Evolutionary conservation across 64 coral and sea anemone species (phyloP).

Genomic region (Exaiptasia diaphana): DNA sequence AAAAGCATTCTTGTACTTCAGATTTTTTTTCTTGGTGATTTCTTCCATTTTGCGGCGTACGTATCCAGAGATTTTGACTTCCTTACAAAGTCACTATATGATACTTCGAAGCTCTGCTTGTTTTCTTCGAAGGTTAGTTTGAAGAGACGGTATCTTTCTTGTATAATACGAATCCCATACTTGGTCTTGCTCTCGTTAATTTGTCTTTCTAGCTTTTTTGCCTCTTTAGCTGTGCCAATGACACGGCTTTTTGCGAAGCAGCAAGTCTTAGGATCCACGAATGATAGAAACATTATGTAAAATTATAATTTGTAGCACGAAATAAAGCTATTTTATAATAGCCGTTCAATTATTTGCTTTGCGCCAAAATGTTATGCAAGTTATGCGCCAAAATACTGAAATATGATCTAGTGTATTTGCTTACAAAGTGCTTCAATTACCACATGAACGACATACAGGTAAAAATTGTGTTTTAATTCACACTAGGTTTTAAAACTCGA

Average conservation of each 20-base stretch:
- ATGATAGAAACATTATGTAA: neutral
- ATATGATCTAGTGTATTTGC: no score
- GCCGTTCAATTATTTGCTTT: no score
- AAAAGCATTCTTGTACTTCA: neutral
- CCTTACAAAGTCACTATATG: neutral
- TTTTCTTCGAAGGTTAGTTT: neutral
- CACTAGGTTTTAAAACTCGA: no score
- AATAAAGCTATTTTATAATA: neutral
- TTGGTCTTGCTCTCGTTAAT: neutral
- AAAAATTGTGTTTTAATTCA: no score
- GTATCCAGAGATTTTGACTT: neutral
- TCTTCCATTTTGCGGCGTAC: neutral
- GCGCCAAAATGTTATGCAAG: no score
- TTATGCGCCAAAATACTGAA: no score
- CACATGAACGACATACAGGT: no score
- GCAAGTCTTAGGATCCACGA: neutral
- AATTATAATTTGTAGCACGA: neutral
- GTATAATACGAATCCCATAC: neutral
- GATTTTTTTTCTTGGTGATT: neutral
- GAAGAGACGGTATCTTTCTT: neutral
- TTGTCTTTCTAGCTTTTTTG: neutral
- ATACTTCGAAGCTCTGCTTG: neutral
- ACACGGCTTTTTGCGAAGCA: neutral
- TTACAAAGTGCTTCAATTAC: no score
- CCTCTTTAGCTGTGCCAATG: neutral